Evolutionary conservation across 2,113 vertebrate genomes (phyloP), one percentile per base, ranked within the genome.

Genomic region (Emydocephalus ijimae): DNA sequence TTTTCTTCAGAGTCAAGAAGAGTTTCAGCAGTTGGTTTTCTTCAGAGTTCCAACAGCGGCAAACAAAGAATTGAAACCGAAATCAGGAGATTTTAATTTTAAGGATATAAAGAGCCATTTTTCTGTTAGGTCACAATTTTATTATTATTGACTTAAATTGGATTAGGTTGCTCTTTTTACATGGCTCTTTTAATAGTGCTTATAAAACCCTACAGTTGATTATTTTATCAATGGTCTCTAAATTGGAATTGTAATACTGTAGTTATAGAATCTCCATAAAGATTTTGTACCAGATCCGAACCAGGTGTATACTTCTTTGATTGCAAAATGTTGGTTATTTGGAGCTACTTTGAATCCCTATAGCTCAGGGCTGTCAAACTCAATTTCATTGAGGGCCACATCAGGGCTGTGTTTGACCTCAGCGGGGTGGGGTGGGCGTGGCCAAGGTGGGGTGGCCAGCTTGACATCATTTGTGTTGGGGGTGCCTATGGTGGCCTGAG

Each of bases 71-170:
- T 2, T 93, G 81, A 95, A 95, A 95, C 90, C 92, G 89, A 94
- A 96, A 96, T 96, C 90, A 96, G 92, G 56, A 94, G 81, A 54
- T 95, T 91, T 94, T 92, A 85, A 94, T 95, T 96, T 97, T 87
- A 90, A 54, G 88, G 85, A 93, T 92, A 94, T 61, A 95, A 94
- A 90, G 95, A 91, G 61, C 43, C 69, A 95, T 94, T 95, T 95
- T 95, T 54, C 3, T 95, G 26, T 94, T 0, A 0, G 92, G 91
- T 95, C 93, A 94, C 56, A 64, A 54, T 93, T 93, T 54, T 92
- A 93, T 95, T 93, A 87, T 93, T 93, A 92, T 69, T 29, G 34
- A 89, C 94, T 56, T 64, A 90, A 95, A 94, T 89, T 91, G 95
- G 56, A 90, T 96, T 95, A 92, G 74, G 91, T 85, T 93, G 90